These are phyloP conservation scores for Engystomops pustulosus DNA, from an alignment of 2,113 vertebrate species.

Conservation along the genomic window DNA sequence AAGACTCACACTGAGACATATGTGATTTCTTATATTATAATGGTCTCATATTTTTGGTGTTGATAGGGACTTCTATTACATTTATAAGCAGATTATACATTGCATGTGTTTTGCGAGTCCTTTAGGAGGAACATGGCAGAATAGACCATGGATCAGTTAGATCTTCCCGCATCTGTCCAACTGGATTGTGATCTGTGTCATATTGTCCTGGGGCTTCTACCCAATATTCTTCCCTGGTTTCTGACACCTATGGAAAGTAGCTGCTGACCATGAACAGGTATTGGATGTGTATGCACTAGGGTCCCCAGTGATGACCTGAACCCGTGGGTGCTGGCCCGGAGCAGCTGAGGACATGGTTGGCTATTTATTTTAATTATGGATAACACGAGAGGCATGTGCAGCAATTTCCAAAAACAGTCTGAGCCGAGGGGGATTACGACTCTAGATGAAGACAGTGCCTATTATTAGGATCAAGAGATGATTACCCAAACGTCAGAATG, in stretches of 20 bases:
- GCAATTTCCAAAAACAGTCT: constrained; percentile 45
- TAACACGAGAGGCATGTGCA: background rate
- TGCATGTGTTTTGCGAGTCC: too few species aligned
- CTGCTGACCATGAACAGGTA: background rate
- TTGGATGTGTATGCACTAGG: background rate
- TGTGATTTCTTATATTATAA: too few species aligned
- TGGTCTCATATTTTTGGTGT: too few species aligned
- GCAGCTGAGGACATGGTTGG: constrained; percentile 34
- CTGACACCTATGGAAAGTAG: background rate
- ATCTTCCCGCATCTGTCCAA: too few species aligned
- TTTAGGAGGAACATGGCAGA: too few species aligned
- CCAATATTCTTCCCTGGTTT: background rate
- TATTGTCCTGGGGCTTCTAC: background rate
- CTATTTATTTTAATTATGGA: constrained; percentile 43
- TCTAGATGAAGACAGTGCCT: constrained; percentile 4
- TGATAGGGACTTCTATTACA: too few species aligned
- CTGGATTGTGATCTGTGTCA: too few species aligned
- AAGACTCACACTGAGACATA: too few species aligned
- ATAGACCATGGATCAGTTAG: too few species aligned
- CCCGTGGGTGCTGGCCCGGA: background rate
- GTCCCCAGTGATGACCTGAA: background rate
- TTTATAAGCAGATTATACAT: too few species aligned
- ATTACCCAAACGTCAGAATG: background rate
- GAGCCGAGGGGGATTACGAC: background rate
- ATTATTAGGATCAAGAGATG: constrained; percentile 34